Evolutionary conservation across 2,888 invertebrate species (phyloP).

Genomic region (Drosophila ustulata): DNA sequence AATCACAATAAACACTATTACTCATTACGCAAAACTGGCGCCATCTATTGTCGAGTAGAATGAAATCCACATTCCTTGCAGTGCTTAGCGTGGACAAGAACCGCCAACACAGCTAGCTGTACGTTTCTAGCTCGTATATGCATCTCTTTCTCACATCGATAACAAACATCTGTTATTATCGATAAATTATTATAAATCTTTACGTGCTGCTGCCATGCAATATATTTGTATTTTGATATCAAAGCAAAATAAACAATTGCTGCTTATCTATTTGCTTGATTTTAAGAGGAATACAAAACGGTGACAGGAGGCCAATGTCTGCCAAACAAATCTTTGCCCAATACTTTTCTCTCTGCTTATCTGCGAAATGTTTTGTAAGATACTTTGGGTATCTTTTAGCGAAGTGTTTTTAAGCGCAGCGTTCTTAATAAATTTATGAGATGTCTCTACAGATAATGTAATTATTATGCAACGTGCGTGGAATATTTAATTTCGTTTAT

Average conservation of each 20-base stretch:
- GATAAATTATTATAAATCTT: slow-evolving; percentile 8
- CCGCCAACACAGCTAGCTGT: slow-evolving; percentile 3
- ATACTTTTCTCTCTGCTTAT: not conserved
- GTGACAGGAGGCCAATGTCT: not conserved
- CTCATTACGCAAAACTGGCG: slow-evolving; percentile 4
- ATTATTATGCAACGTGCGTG: not conserved
- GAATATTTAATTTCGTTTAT: not conserved
- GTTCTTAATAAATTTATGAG: not conserved
- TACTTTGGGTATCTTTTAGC: not conserved
- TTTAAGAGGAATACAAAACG: not conserved
- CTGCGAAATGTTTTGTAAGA: not conserved
- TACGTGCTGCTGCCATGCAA: not conserved
- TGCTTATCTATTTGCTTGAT: not conserved
- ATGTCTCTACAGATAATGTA: not conserved
- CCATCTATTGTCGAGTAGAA: slow-evolving; percentile 37
- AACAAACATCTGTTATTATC: not conserved
- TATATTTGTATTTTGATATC: not conserved
- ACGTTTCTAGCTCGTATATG: not conserved
- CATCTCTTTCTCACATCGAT: slow-evolving; percentile 21
- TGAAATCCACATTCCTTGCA: not conserved
- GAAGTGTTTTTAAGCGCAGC: not conserved
- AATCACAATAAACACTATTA: not conserved
- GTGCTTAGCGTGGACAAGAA: slow-evolving; percentile 14
- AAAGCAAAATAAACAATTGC: not conserved
- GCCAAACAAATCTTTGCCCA: not conserved